Evolutionary conservation across 2,888 invertebrate genomes (phyloP).

Genomic region (Limnephilus auricula): DNA sequence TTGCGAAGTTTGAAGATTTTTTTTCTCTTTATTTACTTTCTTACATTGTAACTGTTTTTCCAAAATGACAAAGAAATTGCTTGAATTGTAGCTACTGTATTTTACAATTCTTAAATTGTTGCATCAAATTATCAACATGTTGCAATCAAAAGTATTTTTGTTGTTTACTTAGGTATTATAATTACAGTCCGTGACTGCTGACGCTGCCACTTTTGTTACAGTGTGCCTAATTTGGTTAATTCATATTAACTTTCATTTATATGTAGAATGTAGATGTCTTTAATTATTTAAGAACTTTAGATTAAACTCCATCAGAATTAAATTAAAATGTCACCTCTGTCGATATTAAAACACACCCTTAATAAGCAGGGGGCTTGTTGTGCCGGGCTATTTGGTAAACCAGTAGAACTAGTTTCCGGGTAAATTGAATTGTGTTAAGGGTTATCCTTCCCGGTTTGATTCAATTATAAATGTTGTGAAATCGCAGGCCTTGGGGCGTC

Average conservation of each 20-base stretch:
- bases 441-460: slow-evolving; percentile 55
- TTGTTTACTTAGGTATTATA: neutral
- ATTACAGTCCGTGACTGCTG: neutral
- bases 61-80: too few relatives aligned
- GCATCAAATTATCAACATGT: neutral
- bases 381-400: slow-evolving; percentile 19
- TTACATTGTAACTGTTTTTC: too few relatives aligned
- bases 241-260: neutral
- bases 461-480: slow-evolving; percentile 53
- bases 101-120: too few relatives aligned
- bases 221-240: neutral
- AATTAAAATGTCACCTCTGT: neutral
- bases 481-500: slow-evolving; percentile 17
- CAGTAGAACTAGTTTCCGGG: slow-evolving; percentile 47
- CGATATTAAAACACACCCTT: slow-evolving; percentile 2
- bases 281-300: neutral
- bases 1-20: too few relatives aligned
- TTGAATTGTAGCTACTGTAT: too few relatives aligned
- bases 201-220: neutral
- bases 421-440: slow-evolving; percentile 58
- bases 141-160: neutral
- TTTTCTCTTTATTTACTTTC: too few relatives aligned
- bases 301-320: neutral
- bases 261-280: neutral
- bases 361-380: neutral